Base-by-base conservation (phyloP, 2,888 invertebrate genomes). In the Mythimna lalbum region DNA sequence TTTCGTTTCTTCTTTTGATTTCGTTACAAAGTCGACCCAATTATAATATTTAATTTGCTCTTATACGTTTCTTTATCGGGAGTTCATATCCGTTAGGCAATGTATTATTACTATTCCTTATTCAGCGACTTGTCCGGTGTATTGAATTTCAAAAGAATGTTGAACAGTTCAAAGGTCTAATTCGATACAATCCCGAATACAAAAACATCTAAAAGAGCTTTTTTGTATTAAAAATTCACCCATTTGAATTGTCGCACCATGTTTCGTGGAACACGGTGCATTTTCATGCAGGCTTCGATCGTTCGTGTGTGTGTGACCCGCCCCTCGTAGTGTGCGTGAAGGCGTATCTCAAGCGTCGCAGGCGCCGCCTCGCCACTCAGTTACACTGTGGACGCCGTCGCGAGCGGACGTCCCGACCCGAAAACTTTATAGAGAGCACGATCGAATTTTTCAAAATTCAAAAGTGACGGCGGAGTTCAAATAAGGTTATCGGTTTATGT, bases 261-360 rank as follows among this genome's bases (percentile, higher is more conserved):
- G 77, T 82, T 89, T 87, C 82, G 87, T 88, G 86, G 89, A 86
- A 88, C 84, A 87, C 85, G 81, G 86, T 93, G 91, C 92, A 93
- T 93, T 94, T 94, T 94, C 93, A 94, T 91, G 93, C 92, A 94
- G 93, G 92, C 88, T 92, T 89, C 79, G 86, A 82, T 85, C 62
- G 73, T 88, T 71, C 85, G 86, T 85, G 79, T 85, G 83, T 80
- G 75, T 81, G 81, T 59, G 68, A 70, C 60, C 36, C 61, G 67
- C 69, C 68, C 70, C 66, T 70, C 76, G 71, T 61, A 86, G 92
- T 91, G 92, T 91, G 91, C 39, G 92, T 91, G 89, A 88, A 93
- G 93, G 93, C 93, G 93, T 90, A 89, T 79, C 90, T 90, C 85
- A 79, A 63, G 82, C 80, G 78, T 65, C 94, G 92, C 94, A 88